Evolutionary conservation across 2,888 invertebrate species (phyloP), one percentile per base, ranked within the genome.

Genomic region (Philereme vetulata): DNA sequence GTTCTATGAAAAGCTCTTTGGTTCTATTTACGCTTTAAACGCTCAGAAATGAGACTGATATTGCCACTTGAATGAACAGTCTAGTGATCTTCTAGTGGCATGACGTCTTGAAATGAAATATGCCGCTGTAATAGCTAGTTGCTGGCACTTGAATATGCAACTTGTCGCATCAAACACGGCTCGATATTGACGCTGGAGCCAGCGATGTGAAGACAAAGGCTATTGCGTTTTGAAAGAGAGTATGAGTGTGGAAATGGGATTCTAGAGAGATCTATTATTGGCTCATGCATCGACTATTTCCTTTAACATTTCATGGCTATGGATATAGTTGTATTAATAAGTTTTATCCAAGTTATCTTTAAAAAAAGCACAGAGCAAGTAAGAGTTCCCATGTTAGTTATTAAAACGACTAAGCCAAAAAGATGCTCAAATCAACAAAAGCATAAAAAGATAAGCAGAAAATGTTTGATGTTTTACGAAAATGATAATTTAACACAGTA

Each of bases 141-240:
- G 35, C 8, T 7, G 21, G 34, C 44, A 49, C 43, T 48, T 44
- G 58, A 53, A 48, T 44, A 33, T 10, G 38, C 44, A 35, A 53
- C 50, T 60, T 8, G 42, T 36, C 32, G 49, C 46, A 42, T 56
- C 49, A 53, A 50, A 49, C 51, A 49, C 38, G 38, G 38, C 59
- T 44, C 35, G 33, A 53, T 48, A 49, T 48, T 48, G 60, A 56
- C 34, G 42, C 34, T n/a, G 5, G 51, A 11, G 40, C 50, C 53
- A 56, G 44, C 50, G 52, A 61, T 50, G 56, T 11, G 61, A 61
- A 53, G 11, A 61, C 53, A 61, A 56, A 56, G 56, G 47, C 47
- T 55, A 60, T 56, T 48, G 51, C 48, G 40, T 46, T 56, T 32
- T 52, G 35, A 43, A 38, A 34, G 51, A 34, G 56, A 52, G 21